Evolutionary conservation across 2,888 invertebrate species (phyloP), one percentile per base, ranked within the genome.

Genomic region (Agriopis aurantiaria): DNA sequence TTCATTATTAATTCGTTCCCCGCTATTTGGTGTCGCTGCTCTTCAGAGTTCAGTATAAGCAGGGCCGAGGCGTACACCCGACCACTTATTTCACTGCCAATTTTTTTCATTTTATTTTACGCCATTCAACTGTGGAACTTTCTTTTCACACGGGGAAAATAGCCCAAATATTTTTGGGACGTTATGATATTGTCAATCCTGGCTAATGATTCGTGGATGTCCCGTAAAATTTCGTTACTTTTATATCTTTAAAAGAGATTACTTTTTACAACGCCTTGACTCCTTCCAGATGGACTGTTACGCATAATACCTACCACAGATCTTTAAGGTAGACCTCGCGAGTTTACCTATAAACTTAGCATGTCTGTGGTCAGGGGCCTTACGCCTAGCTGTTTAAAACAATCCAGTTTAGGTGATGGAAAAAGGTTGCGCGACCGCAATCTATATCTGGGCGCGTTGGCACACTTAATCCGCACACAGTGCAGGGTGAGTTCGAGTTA

Each of bases 11-110:
- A 91, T 90, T 91, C 88, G 87, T 88, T 89, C 91, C 88, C 88
- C 85, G 88, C 90, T 92, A 88, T 93, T 93, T 91, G 92, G 91
- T 91, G 92, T 91, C 91, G 89, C 88, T 86, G 86, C 92, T 89
- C 91, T 91, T 86, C 87, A 88, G 85, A 85, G 88, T 85, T 88
- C 85, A 81, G 84, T 86, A 83, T 82, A 87, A 90, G 90, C 87
- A 90, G 88, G 83, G 83, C 80, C 82, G 87, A 84, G 86, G 85
- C 86, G 85, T 85, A 84, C 84, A 81, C 82, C 85, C 82, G 80
- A 84, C 85, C 84, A 85, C 86, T 88, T 87, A 85, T 84, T 84
- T 79, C 80, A 70, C 75, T 74, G 75, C 72, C 74, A 75, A 80
- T 82, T 81, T 83, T 84, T 81, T 84, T 82, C 72, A 41, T 62